These are phyloP conservation scores for Chaetogeoica ovagalla DNA, from an alignment of 2,888 invertebrate species.

Conservation along the genomic window DNA sequence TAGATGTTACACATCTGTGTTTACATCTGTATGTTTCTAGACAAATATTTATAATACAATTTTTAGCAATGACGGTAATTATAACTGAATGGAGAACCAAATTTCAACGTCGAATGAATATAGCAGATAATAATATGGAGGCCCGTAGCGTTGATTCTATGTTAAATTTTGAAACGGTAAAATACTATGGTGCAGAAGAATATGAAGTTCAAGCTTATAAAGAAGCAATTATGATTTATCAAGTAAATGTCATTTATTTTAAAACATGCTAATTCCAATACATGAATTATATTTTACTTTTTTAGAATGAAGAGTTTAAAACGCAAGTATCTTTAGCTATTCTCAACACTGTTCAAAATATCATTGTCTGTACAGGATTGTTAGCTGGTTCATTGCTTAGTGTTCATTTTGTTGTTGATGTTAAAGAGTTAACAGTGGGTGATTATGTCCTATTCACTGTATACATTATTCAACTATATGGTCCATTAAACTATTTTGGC, in stretches of 20 bases:
- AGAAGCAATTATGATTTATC: conserved; percentile 81
- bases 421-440: conserved; percentile 78
- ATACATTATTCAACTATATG: conserved; percentile 91
- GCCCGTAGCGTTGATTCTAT: conserved; percentile 93
- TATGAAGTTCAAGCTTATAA: conserved; percentile 87
- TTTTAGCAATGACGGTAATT: conserved; percentile 77
- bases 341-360: conserved; percentile 87
- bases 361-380: conserved; percentile 84
- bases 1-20: too few relatives aligned
- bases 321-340: conserved; percentile 83
- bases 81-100: conserved; percentile 99
- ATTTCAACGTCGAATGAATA: conserved; percentile 90
- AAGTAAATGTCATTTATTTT: conserved; percentile 63
- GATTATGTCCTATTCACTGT: conserved; percentile 95
- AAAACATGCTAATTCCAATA: neutral
- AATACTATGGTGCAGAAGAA: conserved; percentile 92
- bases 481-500: conserved; percentile 96
- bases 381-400: conserved; percentile 85
- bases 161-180: conserved; percentile 97
- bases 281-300: conserved; percentile 56
- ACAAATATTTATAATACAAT: neutral
- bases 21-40: too few relatives aligned
- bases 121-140: conserved; percentile 88
- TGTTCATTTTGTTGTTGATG: conserved; percentile 78
- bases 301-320: conserved; percentile 86